Evolutionary conservation across 2,113 vertebrate species (phyloP).

Genomic region (Australoheros scitulus): DNA sequence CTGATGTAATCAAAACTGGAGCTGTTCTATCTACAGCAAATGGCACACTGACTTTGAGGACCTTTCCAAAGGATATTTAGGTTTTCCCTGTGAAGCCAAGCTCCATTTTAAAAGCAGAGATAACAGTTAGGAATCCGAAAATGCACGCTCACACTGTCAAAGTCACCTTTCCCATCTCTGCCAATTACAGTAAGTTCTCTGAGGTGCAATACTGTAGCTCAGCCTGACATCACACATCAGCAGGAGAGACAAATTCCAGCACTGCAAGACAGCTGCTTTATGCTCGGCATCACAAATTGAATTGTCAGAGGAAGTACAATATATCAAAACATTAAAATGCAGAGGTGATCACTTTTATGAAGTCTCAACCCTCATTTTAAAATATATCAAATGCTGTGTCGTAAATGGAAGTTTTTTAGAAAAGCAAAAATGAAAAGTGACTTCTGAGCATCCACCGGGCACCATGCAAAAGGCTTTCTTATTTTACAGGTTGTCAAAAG

Average conservation of each 20-base stretch:
- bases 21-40: neutral
- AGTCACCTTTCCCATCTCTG: constrained; percentile 66
- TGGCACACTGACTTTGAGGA: constrained; percentile 34
- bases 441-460: neutral
- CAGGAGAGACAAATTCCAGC: constrained; percentile 45
- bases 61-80: constrained; percentile 41
- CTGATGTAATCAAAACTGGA: constrained; percentile 50
- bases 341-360: constrained; percentile 50
- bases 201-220: constrained; percentile 51
- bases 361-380: constrained; percentile 40
- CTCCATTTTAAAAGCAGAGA: constrained; percentile 49
- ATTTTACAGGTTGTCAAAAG: neutral
- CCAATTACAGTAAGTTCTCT: constrained; percentile 59
- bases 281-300: constrained; percentile 44
- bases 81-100: constrained; percentile 17
- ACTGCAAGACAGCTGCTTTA: constrained; percentile 47
- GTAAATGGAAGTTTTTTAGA: constrained; percentile 12
- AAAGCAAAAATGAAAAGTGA: constrained; percentile 23
- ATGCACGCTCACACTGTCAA: constrained; percentile 42
- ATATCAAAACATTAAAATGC: constrained; percentile 40
- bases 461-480: neutral
- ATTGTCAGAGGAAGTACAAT: constrained; percentile 35
- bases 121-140: constrained; percentile 50
- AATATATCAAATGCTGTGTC: constrained; percentile 32
- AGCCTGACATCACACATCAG: constrained; percentile 50